phyloP scores from a whole-genome alignment of 2,113 vertebrate genomes.

The Hemiscyllium ocellatum region DNA sequence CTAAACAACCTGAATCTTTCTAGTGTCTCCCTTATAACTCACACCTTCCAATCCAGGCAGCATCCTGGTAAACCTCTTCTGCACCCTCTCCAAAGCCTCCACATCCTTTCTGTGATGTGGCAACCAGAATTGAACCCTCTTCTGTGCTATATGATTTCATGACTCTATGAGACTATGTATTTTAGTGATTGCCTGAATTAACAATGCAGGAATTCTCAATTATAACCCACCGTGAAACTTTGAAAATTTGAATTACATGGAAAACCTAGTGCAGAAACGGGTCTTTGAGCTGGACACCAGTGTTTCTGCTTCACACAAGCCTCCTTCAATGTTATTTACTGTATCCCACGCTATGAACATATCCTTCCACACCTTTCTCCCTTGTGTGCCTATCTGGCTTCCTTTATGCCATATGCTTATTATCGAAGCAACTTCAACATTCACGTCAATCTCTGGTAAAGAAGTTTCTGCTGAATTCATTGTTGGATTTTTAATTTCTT shows the following conservation, averaged over 20 bases:
- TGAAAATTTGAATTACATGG: background rate
- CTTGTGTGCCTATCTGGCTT: background rate
- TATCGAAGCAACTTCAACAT: background rate
- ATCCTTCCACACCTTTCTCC: background rate
- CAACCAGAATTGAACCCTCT: no score
- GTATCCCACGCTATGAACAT: background rate
- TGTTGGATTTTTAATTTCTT: background rate
- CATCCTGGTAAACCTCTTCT: no score
- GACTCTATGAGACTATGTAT: background rate
- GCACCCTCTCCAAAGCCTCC: no score
- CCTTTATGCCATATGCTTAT: background rate
- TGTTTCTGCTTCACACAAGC: background rate
- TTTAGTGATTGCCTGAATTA: background rate
- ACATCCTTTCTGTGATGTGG: no score
- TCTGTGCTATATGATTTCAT: no score
- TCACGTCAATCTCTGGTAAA: background rate
- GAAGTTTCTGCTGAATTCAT: background rate
- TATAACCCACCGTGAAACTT: background rate
- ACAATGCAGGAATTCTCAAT: background rate
- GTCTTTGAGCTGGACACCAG: background rate
- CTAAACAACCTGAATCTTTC: no score
- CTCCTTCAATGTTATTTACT: background rate
- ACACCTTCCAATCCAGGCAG: no score
- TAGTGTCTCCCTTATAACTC: no score
- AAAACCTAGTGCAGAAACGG: background rate